These are phyloP conservation scores for Cynopterus sphinx DNA, from an alignment of 2,797 vertebrate species.

Conservation along the genomic window DNA sequence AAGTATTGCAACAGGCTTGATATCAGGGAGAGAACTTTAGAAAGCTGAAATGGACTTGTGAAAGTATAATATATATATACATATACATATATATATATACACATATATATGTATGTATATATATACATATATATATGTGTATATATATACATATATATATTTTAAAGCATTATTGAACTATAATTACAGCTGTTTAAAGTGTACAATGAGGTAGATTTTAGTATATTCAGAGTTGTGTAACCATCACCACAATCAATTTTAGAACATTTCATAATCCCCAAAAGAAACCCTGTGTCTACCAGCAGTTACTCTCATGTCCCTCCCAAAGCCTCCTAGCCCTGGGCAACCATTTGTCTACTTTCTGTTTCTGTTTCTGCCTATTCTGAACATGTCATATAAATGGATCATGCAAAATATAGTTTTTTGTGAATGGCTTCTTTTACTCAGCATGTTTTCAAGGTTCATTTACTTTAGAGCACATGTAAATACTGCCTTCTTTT, in stretches of 20 bases:
- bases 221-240: slow-evolving; percentile 1
- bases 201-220: background rate
- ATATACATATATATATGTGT: background rate
- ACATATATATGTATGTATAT: no score
- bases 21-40: slow-evolving; percentile 4
- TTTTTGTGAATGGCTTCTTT: background rate
- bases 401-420: background rate
- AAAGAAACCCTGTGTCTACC: background rate
- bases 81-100: no score
- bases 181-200: background rate
- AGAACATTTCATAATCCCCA: background rate
- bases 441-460: background rate
- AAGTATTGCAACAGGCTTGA: slow-evolving; percentile 16
- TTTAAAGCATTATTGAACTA: background rate
- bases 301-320: background rate
- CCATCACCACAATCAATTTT: slow-evolving; percentile 15
- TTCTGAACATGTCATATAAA: background rate
- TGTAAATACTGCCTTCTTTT: background rate
- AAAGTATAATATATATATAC: background rate
- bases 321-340: background rate
- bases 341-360: background rate
- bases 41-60: background rate
- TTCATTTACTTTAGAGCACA: background rate
- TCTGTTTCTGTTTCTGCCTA: background rate
- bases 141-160: background rate